A percentile compares a stretch with the other conserved stretches of the same genome.
Evolutionary conservation across 2,797 vertebrate genomes (phyloP).

Genomic region (Enteromius afrohamiltoni): DNA sequence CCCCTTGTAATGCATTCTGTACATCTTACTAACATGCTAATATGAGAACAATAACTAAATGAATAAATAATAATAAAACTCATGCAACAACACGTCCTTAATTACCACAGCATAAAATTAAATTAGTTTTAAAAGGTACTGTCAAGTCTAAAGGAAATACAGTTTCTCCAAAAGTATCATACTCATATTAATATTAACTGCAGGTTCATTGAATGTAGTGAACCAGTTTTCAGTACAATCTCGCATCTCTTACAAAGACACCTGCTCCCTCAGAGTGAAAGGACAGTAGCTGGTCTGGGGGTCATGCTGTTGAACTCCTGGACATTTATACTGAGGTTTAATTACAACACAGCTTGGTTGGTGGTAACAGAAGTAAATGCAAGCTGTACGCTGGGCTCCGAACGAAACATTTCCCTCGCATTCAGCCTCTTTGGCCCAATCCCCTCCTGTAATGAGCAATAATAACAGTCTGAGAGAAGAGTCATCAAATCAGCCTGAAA

Average conservation of each 20-base stretch:
- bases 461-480: slow-evolving; percentile 75
- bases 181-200: not conserved
- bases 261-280: not conserved
- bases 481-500: slow-evolving; percentile 77
- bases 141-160: not conserved
- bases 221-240: not conserved
- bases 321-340: slow-evolving; percentile 16
- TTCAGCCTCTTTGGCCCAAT: slow-evolving; percentile 72
- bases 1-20: not conserved
- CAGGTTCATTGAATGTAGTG: not conserved
- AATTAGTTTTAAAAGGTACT: not conserved
- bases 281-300: slow-evolving; percentile 10
- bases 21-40: not conserved
- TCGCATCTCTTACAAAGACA: not conserved
- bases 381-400: slow-evolving; percentile 19
- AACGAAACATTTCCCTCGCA: slow-evolving; percentile 51
- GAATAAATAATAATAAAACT: slow-evolving; percentile 10
- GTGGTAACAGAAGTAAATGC: slow-evolving; percentile 32
- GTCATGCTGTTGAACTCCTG: slow-evolving; percentile 23
- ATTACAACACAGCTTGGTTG: slow-evolving; percentile 25
- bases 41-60: slow-evolving; percentile 3
- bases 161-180: not conserved
- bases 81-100: not conserved
- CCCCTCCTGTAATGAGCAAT: slow-evolving; percentile 80
- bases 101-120: not conserved